These are phyloP conservation scores for Syngnathus scovelli DNA, from an alignment of 2,113 vertebrate species.

Conservation along the genomic window DNA sequence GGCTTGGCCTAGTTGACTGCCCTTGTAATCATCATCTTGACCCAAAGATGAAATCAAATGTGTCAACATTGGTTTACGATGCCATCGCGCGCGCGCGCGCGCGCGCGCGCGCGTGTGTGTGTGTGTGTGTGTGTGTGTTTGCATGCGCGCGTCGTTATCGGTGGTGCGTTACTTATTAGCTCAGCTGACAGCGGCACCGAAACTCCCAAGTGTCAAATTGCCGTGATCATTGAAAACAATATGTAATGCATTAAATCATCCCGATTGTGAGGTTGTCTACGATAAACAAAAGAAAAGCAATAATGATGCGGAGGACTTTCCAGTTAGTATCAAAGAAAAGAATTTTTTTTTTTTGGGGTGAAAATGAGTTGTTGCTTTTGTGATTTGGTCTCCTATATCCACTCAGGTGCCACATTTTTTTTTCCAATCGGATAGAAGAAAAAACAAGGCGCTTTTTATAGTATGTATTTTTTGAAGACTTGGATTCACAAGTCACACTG, in stretches of 20 bases:
- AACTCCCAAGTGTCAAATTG: slow-evolving; percentile 35
- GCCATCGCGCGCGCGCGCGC: slow-evolving; percentile 23
- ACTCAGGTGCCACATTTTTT: too few species aligned
- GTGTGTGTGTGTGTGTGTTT: slow-evolving; percentile 23
- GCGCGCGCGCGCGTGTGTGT: slow-evolving; percentile 18
- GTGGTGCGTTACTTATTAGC: slow-evolving; percentile 60
- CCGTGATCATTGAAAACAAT: slow-evolving; percentile 8
- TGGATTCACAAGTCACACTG: too few species aligned
- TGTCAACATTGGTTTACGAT: slow-evolving; percentile 52
- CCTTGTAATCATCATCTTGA: slow-evolving; percentile 26
- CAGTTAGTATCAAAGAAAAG: too few species aligned
- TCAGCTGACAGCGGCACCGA: slow-evolving; percentile 24
- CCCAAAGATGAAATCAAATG: slow-evolving; percentile 19
- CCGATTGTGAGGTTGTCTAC: too few species aligned
- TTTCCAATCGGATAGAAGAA: too few species aligned
- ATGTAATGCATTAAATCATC: not conserved
- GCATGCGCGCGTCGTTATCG: slow-evolving; percentile 46
- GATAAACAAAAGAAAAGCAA: too few species aligned
- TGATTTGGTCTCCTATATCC: too few species aligned
- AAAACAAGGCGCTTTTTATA: too few species aligned
- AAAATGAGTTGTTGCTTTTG: too few species aligned
- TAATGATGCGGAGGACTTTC: too few species aligned
- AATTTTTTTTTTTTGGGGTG: too few species aligned
- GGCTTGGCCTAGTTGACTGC: slow-evolving; percentile 2
- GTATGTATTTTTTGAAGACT: too few species aligned